Evolutionary conservation across 2,888 invertebrate genomes (phyloP).

Genomic region (Xylota sylvarum): DNA sequence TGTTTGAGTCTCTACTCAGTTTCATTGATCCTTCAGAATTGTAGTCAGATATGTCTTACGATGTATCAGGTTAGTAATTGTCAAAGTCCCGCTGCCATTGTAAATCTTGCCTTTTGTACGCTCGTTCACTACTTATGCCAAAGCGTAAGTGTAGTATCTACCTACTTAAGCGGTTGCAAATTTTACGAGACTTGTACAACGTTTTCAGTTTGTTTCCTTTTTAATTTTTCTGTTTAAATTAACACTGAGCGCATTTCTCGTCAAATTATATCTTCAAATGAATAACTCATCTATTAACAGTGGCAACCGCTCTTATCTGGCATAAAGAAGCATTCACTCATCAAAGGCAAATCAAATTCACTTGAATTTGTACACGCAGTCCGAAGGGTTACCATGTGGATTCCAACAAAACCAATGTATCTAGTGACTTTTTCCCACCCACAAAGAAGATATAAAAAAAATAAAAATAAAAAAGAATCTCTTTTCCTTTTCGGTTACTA

Average conservation of each 20-base stretch:
- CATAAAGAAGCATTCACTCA: constrained; percentile 44
- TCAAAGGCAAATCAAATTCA: constrained; percentile 66
- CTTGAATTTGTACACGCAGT: constrained; percentile 49
- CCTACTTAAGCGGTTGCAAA: no score
- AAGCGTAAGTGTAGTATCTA: no score
- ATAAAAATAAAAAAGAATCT: no score
- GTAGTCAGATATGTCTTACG: no score
- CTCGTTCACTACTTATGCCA: no score
- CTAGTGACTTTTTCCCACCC: constrained; percentile 48
- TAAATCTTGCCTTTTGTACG: no score
- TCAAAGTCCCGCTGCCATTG: no score
- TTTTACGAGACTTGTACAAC: no score
- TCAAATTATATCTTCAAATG: background rate
- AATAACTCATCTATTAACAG: constrained; percentile 16
- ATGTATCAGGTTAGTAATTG: no score
- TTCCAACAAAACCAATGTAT: constrained; percentile 52
- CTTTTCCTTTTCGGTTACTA: constrained; percentile 47
- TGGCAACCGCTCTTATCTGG: constrained; percentile 43
- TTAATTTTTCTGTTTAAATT: background rate
- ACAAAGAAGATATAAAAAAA: constrained; percentile 56
- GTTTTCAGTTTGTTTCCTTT: background rate
- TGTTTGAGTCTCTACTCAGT: no score
- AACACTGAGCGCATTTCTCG: background rate
- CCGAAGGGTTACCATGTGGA: constrained; percentile 67
- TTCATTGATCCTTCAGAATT: no score